These are phyloP conservation scores for Chloromyia formosa DNA, from an alignment of 2,888 invertebrate species.

Conservation along the genomic window DNA sequence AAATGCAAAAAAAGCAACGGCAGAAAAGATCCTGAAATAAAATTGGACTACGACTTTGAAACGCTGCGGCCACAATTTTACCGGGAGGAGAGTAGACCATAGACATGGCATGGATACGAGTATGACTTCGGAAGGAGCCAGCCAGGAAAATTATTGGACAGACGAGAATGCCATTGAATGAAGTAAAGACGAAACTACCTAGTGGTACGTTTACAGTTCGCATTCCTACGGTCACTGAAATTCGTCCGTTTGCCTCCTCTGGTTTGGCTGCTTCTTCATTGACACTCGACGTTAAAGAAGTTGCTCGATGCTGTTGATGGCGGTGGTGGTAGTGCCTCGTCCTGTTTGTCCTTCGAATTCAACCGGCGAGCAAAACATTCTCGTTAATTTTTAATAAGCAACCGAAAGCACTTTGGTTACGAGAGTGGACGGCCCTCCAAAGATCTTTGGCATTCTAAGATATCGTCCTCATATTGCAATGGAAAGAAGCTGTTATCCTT, in stretches of 20 bases:
- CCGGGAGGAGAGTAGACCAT: not conserved
- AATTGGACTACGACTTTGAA: slow-evolving; percentile 23
- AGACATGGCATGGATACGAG: not conserved
- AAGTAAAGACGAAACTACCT: slow-evolving; percentile 8
- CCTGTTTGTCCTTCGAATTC: slow-evolving; percentile 10
- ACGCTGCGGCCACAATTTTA: slow-evolving; percentile 6
- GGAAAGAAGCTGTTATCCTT: slow-evolving; percentile 18
- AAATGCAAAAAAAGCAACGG: not conserved
- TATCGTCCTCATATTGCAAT: slow-evolving; percentile 16
- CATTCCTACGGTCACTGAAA: too few relatives aligned
- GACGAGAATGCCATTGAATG: slow-evolving; percentile 26
- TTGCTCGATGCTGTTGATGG: too few relatives aligned
- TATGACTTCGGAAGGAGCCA: not conserved
- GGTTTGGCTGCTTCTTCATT: too few relatives aligned
- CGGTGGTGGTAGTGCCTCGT: too few relatives aligned
- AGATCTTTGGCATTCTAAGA: slow-evolving; percentile 15
- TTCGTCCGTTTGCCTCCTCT: too few relatives aligned
- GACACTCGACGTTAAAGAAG: too few relatives aligned
- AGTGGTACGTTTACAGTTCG: too few relatives aligned
- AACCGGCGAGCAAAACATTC: slow-evolving; percentile 17
- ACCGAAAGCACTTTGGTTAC: slow-evolving; percentile 15
- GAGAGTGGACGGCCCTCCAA: slow-evolving; percentile 11
- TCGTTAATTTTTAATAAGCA: slow-evolving; percentile 31
- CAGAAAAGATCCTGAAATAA: slow-evolving; percentile 5
- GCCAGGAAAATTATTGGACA: slow-evolving; percentile 20